Percentiles rank a stretch among this genome's conserved stretches.
Evolutionary conservation across 2,113 vertebrate genomes (phyloP).

Genomic region (Phoxinus phoxinus): DNA sequence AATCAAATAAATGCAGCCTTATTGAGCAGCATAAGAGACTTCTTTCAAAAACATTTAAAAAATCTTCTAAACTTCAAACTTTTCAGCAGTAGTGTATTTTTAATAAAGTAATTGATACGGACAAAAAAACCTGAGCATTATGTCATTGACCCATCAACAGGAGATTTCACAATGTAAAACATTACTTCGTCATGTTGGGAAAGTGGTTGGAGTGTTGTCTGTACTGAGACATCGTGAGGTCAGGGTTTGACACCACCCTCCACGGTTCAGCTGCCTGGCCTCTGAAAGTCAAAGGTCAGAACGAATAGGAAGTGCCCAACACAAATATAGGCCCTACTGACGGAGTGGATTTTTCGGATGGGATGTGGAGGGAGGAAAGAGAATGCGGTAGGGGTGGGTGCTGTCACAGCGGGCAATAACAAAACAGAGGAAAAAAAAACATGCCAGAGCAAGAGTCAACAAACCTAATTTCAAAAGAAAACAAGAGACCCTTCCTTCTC

Average conservation of each 20-base stretch:
- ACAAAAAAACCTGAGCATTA: background rate
- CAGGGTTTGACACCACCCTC: conserved; percentile 13
- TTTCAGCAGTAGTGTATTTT: background rate
- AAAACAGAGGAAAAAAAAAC: conserved; percentile 47
- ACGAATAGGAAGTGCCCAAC: conserved; percentile 69
- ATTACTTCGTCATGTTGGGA: background rate
- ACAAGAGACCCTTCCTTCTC: conserved; percentile 31
- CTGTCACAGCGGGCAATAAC: conserved; percentile 25
- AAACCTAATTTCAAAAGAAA: conserved; percentile 53
- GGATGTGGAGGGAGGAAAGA: conserved; percentile 43
- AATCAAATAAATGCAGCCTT: background rate
- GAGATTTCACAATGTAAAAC: background rate
- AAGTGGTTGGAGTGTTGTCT: background rate
- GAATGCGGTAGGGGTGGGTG: conserved; percentile 25
- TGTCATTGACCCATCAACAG: background rate
- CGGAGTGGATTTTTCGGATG: conserved; percentile 41
- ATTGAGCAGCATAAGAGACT: background rate
- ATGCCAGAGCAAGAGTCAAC: conserved; percentile 45
- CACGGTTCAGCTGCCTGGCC: conserved; percentile 61
- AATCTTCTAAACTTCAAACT: background rate
- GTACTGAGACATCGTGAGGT: background rate
- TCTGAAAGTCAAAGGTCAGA: conserved; percentile 63
- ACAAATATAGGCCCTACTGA: conserved; percentile 57
- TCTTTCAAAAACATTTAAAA: background rate
- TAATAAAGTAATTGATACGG: background rate